Base-by-base conservation (phyloP, 1,140 invertebrate genomes). In the Ceratosolen solmsi region DNA sequence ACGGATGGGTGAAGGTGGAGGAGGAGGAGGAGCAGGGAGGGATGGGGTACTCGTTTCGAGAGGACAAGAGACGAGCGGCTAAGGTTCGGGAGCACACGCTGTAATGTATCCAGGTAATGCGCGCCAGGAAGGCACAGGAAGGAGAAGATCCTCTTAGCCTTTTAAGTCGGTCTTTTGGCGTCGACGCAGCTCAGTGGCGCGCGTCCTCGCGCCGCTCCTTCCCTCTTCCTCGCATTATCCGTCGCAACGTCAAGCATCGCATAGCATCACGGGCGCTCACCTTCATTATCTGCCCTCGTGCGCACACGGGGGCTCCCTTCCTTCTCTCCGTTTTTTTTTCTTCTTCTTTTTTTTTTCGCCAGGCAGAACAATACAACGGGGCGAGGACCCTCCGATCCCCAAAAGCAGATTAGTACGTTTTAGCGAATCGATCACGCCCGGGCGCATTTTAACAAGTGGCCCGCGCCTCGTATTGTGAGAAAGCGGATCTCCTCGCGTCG, bases 401-500 rank as follows among this genome's bases (percentile, higher is more conserved):
- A 82, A 90, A 90, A 91, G 89, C 88, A 89, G 90, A 91, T 91
- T 90, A 91, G 82, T 87, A 88, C 84, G 20, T 89, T 86, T 87
- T 85, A 87, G 86, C 72, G 79, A 90, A 91, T 90, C 85, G 88
- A 87, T 88, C 85, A 90, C 86, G 90, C 88, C 86, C 88, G 89
- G 88, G 86, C 86, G 89, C 86, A 89, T 83, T 85, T 84, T 86
- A 89, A 90, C 90, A 90, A 91, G 88, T 90, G 89, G 85, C 89
- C 88, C 88, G 85, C 86, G 75, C 58, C 33, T 51, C 22, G 20
- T 38, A 11, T 20, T 56, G 78, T 58, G 78, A 87, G 87, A 86
- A 86, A 79, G 79, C 68, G 83, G 84, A 87, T 87, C 82, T 84
- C 78, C 82, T 82, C 54, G 73, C 77, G 65, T 65, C 30, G 17